Percentiles rank a stretch among this genome's conserved stretches.
phyloP scores from a whole-genome alignment of 1,140 invertebrate species.

The Lepidurus apus region DNA sequence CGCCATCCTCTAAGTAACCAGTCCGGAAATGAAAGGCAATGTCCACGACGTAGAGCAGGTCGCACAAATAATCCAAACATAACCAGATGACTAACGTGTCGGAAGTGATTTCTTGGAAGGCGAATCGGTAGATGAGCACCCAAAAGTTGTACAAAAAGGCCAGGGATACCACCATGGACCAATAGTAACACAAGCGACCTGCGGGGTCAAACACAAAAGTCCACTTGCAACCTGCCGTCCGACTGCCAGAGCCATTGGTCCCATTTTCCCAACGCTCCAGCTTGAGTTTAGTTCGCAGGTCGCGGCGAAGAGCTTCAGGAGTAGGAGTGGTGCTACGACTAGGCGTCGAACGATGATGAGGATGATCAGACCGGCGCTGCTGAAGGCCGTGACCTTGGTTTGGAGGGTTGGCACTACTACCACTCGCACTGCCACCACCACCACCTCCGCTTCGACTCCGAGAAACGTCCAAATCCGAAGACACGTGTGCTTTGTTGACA shows the following conservation, averaged over 20 bases:
- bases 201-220: conserved; percentile 79
- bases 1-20: conserved; percentile 91
- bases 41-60: conserved; percentile 91
- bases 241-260: conserved; percentile 34
- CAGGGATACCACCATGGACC: conserved; percentile 94
- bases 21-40: conserved; percentile 96
- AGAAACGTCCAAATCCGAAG: conserved; percentile 67
- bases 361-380: neutral
- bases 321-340: conserved; percentile 11
- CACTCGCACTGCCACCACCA: conserved; percentile 30
- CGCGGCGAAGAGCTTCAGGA: conserved; percentile 50
- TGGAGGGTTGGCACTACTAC: neutral
- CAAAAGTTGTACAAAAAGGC: conserved; percentile 99
- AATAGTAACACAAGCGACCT: conserved; percentile 63
- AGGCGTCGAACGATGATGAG: neutral
- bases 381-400: neutral
- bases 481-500: conserved; percentile 55
- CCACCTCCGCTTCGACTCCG: conserved; percentile 47
- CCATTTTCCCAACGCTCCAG: conserved; percentile 44
- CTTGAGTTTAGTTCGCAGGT: conserved; percentile 61
- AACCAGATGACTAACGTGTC: conserved; percentile 91
- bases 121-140: conserved; percentile 97
- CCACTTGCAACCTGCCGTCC: conserved; percentile 59
- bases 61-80: conserved; percentile 90
- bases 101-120: conserved; percentile 71